Conservation (phyloP, 1,140 invertebrate species). For the Penaeus vannamei region DNA sequence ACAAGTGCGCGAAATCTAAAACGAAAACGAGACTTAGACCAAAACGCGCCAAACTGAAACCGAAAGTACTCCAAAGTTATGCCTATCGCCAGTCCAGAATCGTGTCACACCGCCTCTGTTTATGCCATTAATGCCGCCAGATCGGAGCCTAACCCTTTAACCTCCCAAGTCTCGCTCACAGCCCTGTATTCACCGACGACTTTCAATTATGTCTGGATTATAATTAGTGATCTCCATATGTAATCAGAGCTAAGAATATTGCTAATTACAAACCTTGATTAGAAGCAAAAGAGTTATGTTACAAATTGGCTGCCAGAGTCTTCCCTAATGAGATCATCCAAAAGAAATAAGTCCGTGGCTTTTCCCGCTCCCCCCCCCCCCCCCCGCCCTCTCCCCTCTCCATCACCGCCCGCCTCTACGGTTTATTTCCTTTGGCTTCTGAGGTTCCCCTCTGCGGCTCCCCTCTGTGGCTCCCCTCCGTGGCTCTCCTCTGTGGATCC, state of each 20-base stretch:
- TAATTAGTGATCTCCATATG: conserved; percentile 61
- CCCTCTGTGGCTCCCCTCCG: no score
- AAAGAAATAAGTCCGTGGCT: conserved; percentile 33
- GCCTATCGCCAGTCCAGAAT: no score
- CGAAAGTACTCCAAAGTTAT: no score
- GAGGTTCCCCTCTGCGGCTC: no score
- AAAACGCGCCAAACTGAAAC: no score
- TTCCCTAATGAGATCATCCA: conserved; percentile 60
- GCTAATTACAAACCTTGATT: conserved; percentile 62
- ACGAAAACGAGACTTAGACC: no score
- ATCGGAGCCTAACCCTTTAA: not conserved
- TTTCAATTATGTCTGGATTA: conserved; percentile 59
- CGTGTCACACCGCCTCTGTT: not conserved
- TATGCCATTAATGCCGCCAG: not conserved
- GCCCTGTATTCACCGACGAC: conserved; percentile 41
- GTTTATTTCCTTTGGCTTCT: not conserved
- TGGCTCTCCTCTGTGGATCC: no score
- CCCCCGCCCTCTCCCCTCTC: not conserved
- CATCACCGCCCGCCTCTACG: not conserved
- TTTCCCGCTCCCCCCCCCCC: not conserved
- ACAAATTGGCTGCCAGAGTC: conserved; percentile 56
- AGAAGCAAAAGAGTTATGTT: conserved; percentile 63
- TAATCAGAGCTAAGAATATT: conserved; percentile 58
- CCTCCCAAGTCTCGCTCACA: not conserved
- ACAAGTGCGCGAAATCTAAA: no score